These are phyloP conservation scores for Columba janthina DNA, from an alignment of 2,113 vertebrate species.

Conservation along the genomic window DNA sequence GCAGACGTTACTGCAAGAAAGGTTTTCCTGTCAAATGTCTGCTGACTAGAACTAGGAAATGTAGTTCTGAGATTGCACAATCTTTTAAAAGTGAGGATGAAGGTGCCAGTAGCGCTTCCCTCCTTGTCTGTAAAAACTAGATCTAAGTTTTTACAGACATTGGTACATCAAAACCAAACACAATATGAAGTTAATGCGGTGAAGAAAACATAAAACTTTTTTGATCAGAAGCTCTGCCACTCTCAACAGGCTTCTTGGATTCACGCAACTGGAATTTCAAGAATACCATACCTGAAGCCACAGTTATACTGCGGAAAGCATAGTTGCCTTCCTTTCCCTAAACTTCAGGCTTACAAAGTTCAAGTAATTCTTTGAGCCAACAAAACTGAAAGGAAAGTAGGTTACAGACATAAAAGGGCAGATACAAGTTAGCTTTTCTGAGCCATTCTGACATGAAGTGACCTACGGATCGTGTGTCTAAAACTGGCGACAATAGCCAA, in stretches of 20 bases:
- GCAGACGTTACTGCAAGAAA: background rate
- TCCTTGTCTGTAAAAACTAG: background rate
- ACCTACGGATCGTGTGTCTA: fast-evolving
- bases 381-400: background rate
- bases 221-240: background rate
- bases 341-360: background rate
- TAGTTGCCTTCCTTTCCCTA: background rate
- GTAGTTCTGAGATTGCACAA: background rate
- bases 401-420: background rate
- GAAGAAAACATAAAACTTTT: background rate
- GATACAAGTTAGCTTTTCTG: background rate
- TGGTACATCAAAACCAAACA: background rate
- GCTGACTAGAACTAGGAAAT: background rate
- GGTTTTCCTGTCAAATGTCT: background rate
- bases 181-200: background rate
- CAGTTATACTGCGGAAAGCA: fast-evolving
- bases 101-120: background rate
- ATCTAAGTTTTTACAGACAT: background rate
- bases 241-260: background rate
- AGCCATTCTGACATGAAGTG: background rate
- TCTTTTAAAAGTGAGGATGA: background rate
- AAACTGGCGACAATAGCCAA: background rate
- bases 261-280: background rate
- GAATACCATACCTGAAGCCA: background rate
- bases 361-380: background rate